Conservation (phyloP, 2,113 vertebrate species). For the Oncorhynchus mykiss region DNA sequence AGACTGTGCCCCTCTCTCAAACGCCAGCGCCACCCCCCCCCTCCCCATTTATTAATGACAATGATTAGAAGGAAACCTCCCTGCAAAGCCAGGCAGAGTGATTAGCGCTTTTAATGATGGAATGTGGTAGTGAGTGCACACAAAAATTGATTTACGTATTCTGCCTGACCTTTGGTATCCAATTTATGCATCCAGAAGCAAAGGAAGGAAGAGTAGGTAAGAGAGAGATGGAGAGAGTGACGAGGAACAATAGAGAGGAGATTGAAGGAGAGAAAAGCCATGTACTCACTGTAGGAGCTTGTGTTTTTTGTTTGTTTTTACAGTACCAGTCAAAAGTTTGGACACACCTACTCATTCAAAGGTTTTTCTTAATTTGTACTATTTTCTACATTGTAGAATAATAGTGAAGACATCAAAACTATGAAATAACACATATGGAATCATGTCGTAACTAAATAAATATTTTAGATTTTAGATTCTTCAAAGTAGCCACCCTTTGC, state of each 20-base stretch:
- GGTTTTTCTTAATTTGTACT: too few species aligned
- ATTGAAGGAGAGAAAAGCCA: not conserved
- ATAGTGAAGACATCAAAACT: too few species aligned
- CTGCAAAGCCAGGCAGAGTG: slow-evolving; percentile 67
- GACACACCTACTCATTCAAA: too few species aligned
- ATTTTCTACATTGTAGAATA: too few species aligned
- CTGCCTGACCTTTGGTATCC: slow-evolving; percentile 75
- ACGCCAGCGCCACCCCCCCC: slow-evolving; percentile 52
- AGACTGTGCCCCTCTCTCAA: slow-evolving; percentile 65
- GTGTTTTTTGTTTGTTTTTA: too few species aligned
- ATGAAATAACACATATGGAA: too few species aligned
- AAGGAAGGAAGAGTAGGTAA: slow-evolving; percentile 56
- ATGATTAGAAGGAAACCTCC: slow-evolving; percentile 77
- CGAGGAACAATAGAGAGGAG: slow-evolving; percentile 36
- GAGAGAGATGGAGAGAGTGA: slow-evolving; percentile 65
- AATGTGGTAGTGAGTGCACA: slow-evolving; percentile 63
- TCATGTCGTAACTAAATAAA: too few species aligned
- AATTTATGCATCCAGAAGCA: slow-evolving; percentile 69
- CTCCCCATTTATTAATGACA: slow-evolving; percentile 76
- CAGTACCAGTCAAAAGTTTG: too few species aligned
- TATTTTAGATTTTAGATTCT: too few species aligned
- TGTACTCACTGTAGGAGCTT: not conserved
- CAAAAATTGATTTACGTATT: slow-evolving; percentile 75
- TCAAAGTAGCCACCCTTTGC: too few species aligned
- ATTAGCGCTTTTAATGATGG: slow-evolving; percentile 77